Percentiles rank a stretch among this genome's conserved stretches.
Conservation (phyloP, 2,888 invertebrate species). For the Matsumyia berberina region DNA sequence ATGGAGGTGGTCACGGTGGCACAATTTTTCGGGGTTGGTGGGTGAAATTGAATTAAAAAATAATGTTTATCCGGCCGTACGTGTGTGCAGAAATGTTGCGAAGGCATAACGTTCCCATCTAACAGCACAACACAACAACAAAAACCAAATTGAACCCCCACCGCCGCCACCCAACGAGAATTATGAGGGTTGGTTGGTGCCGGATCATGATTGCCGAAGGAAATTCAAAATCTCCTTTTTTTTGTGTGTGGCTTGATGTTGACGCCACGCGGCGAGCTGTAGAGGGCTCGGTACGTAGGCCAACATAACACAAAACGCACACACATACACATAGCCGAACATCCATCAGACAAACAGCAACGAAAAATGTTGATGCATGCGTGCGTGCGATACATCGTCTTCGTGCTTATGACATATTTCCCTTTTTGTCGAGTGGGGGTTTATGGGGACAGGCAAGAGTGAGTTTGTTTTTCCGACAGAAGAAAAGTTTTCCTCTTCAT, state of each 20-base stretch:
- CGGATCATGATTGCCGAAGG: slow-evolving; percentile 67
- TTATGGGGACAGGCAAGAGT: background rate
- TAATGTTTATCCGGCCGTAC: slow-evolving; percentile 62
- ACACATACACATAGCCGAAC: slow-evolving; percentile 10
- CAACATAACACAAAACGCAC: slow-evolving; percentile 45
- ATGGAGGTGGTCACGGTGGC: slow-evolving; percentile 16
- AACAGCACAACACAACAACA: slow-evolving; percentile 38
- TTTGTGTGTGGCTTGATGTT: slow-evolving; percentile 50
- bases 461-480: slow-evolving; percentile 51
- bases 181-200: slow-evolving; percentile 52
- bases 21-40: slow-evolving; percentile 14
- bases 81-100: slow-evolving; percentile 55
- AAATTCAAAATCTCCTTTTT: slow-evolving; percentile 51
- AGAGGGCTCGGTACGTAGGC: slow-evolving; percentile 21
- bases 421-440: slow-evolving; percentile 21
- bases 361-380: slow-evolving; percentile 74
- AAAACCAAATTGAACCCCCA: slow-evolving; percentile 26
- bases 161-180: slow-evolving; percentile 8
- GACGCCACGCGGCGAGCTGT: slow-evolving; percentile 6
- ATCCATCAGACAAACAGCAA: slow-evolving; percentile 47
- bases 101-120: slow-evolving; percentile 45
- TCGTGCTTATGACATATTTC: slow-evolving; percentile 72
- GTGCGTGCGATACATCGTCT: slow-evolving; percentile 72
- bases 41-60: slow-evolving; percentile 74
- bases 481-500: slow-evolving; percentile 41